Base-by-base conservation (phyloP, 2,797 vertebrate genomes). In the Eutrigla gurnardus region DNA sequence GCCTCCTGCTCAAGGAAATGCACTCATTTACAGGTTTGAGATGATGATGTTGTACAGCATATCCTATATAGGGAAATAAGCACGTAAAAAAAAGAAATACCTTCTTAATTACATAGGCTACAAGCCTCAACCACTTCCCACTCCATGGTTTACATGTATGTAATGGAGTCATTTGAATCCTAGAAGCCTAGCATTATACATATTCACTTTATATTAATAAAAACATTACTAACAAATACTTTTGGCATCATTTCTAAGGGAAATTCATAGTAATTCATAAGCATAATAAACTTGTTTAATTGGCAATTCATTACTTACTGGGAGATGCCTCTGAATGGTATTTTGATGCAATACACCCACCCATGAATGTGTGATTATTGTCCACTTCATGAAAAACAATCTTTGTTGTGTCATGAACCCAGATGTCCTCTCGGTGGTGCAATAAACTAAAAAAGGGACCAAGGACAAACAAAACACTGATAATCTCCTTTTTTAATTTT, bases 341-440 rank as follows among this genome's bases (percentile, higher is more conserved):
- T 43, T 36, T 18, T 43, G 9, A 50, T 33, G 6, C 7, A 15
- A 11, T n/a, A 12, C 18, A 46, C 11, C 17, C 18, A 46, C 11
- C 17, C 47, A 10, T 35, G 13, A 60, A 52, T 17, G 32, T 45
- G 5, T 11, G 11, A 33, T 32, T 53, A 53, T 37, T 39, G n/a
- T 65, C 25, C 13, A 40, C 25, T 50, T 14, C 5, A 49, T 35
- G 17, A 47, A 49, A 63, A 57, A 43, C 7, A n/a, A 7, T n/a
- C 25, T 13, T 13, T 18, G 12, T 25, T 2, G 0, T 68, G 68
- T 70, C 4, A 11, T 75, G 13, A 57, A 53, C n/a, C 3, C 47
- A 67, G 33, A 17, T 70, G 57, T 14, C 78, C 86, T 50, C 70
- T 65, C 82, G 84, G 50, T 71, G 86, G 78, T 13, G 73, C 39